Evolutionary conservation across 2,113 vertebrate genomes (phyloP).

Genomic region (Zapornia atra): DNA sequence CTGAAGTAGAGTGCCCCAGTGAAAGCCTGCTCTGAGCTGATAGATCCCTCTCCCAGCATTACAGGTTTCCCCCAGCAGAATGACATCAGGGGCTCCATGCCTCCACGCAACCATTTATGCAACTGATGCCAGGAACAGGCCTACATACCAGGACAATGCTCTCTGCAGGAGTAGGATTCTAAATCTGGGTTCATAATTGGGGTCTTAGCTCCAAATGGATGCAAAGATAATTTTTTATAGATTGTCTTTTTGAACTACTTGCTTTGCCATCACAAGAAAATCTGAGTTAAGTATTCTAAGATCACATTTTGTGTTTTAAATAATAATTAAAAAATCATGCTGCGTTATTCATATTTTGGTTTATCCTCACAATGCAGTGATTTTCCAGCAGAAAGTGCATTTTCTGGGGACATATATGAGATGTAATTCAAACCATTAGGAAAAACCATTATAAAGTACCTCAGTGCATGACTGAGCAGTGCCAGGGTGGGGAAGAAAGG

Average conservation of each 20-base stretch:
- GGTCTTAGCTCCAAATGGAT: background rate
- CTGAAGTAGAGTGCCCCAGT: background rate
- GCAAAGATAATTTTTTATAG: background rate
- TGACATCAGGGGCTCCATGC: background rate
- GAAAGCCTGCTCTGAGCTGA: background rate
- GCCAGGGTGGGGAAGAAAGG: background rate
- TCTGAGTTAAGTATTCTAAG: rapidly evolving
- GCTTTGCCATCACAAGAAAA: background rate
- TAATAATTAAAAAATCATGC: background rate
- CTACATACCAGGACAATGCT: background rate
- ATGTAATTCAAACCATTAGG: background rate
- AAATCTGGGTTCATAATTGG: background rate
- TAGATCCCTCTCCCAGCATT: background rate
- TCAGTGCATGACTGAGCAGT: background rate
- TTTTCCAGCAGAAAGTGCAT: background rate
- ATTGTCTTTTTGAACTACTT: background rate
- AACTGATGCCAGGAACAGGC: background rate
- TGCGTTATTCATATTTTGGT: background rate
- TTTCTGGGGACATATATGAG: background rate
- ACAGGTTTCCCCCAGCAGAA: background rate
- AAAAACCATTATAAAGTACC: background rate
- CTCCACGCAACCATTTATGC: rapidly evolving
- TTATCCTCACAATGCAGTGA: background rate
- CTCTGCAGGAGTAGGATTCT: background rate
- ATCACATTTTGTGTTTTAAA: background rate